Evolutionary conservation across 2,888 invertebrate genomes (phyloP).

Genomic region (Torymus texanus): DNA sequence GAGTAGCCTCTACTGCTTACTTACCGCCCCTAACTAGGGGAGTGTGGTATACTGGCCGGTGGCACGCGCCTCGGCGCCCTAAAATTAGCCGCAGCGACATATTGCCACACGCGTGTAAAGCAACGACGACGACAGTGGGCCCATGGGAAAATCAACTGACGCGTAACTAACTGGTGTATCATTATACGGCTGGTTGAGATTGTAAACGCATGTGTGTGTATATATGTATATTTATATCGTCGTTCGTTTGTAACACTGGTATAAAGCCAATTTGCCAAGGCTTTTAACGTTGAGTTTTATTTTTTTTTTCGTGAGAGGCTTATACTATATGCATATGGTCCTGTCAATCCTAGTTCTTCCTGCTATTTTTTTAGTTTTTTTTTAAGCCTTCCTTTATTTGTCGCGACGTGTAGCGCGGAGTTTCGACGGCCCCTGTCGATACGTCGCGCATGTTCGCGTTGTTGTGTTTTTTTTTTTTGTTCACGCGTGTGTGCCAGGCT

Average conservation of each 20-base stretch:
- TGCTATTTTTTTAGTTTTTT: not conserved
- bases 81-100: conserved; percentile 75
- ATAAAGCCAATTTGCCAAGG: conserved; percentile 48
- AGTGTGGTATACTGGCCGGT: no score
- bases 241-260: not conserved
- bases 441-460: not conserved
- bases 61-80: conserved; percentile 65
- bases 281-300: conserved; percentile 9
- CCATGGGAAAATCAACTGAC: conserved; percentile 75
- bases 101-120: conserved; percentile 61
- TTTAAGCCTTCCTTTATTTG: not conserved
- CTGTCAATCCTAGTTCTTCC: not conserved
- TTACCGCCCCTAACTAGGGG: no score
- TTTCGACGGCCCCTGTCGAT: conserved; percentile 32
- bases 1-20: conserved; percentile 2
- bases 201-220: no score
- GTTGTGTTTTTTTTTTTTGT: no score
- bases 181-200: conserved; percentile 67
- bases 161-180: conserved; percentile 75
- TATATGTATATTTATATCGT: conserved; percentile 69
- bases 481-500: not conserved
- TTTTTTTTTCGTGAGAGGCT: not conserved
- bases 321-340: not conserved
- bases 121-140: conserved; percentile 50
- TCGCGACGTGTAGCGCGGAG: not conserved